phyloP scores from a whole-genome alignment of 2,113 vertebrate species.

The Charadrius vociferus region DNA sequence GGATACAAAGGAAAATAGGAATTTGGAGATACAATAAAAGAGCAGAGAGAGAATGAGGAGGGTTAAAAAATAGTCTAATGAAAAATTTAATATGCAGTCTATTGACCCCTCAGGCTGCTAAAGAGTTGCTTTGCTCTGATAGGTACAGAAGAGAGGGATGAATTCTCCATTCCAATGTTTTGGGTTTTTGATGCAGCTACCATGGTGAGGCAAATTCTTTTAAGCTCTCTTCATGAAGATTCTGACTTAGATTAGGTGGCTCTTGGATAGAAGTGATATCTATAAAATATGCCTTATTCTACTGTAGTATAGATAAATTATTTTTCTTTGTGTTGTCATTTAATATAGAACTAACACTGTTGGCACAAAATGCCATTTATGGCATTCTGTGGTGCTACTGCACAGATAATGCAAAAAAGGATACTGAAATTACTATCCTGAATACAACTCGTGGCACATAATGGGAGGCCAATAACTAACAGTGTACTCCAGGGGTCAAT shows the following conservation, averaged over 20 bases:
- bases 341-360: background rate
- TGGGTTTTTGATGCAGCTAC: background rate
- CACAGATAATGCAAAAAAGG: background rate
- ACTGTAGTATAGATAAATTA: background rate
- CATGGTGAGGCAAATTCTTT: background rate
- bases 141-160: background rate
- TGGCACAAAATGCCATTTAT: background rate
- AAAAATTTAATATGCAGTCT: background rate
- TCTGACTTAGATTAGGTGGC: background rate
- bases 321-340: background rate
- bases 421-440: background rate
- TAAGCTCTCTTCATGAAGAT: background rate
- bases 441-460: background rate
- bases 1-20: background rate
- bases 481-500: background rate
- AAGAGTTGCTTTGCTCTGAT: background rate
- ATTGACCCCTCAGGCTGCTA: background rate
- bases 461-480: background rate
- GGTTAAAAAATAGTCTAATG: background rate
- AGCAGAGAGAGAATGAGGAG: background rate
- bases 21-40: background rate
- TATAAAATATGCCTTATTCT: background rate
- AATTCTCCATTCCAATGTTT: background rate
- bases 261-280: background rate
- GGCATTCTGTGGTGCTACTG: background rate